phyloP scores from a whole-genome alignment of 2,888 invertebrate genomes.

The Homarus gammarus region DNA sequence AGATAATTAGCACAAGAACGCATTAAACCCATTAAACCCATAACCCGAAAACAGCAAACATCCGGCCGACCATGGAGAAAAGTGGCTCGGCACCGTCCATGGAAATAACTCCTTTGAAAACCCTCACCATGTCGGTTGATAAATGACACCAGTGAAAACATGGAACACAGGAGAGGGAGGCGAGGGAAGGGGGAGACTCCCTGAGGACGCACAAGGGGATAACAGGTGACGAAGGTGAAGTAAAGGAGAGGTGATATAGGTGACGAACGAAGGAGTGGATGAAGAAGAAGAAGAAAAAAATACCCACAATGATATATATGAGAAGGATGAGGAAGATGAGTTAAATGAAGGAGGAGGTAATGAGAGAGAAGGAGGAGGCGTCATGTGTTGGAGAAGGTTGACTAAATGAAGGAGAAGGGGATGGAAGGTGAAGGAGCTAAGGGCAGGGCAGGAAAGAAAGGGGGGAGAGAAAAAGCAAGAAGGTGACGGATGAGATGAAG shows the following conservation, averaged over 20 bases:
- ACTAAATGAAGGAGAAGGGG: not conserved
- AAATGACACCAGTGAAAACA: conserved; percentile 41
- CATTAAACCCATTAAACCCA: conserved; percentile 45
- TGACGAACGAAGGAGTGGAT: not conserved
- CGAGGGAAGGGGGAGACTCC: not conserved
- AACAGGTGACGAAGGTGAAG: not conserved
- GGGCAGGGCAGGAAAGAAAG: not conserved
- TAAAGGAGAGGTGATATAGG: not conserved
- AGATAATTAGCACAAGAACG: conserved; percentile 45
- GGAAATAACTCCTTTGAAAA: conserved; percentile 43
- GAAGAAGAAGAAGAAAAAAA: not conserved
- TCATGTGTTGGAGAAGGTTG: not conserved
- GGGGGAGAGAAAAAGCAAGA: not conserved
- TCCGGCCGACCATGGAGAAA: conserved; percentile 24
- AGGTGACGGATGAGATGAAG: conserved; percentile 21
- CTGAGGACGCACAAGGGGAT: not conserved
- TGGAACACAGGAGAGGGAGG: conserved; percentile 1
- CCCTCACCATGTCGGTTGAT: conserved; percentile 31
- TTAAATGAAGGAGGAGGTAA: not conserved
- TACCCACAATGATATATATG: not conserved
- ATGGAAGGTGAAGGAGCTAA: not conserved
- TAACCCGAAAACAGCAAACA: conserved; percentile 50
- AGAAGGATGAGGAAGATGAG: not conserved
- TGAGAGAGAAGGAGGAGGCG: not conserved
- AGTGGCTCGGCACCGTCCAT: conserved; percentile 14